These are phyloP conservation scores for Psilanteris sp. DNA, from an alignment of 1,140 invertebrate species.

Conservation along the genomic window DNA sequence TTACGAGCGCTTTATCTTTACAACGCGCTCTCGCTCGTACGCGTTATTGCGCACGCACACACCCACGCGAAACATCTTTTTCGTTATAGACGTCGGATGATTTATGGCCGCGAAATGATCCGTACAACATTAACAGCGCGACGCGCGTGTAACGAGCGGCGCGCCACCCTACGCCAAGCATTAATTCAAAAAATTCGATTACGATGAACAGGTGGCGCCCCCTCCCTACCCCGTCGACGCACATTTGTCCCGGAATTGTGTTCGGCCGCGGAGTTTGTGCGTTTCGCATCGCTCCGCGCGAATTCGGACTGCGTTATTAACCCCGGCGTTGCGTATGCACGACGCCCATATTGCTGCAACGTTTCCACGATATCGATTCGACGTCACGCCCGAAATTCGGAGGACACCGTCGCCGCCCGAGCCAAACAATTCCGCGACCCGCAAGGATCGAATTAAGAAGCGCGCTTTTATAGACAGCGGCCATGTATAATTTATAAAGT, in stretches of 20 bases:
- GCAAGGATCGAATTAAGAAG: constrained; percentile 10
- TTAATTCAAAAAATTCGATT: constrained; percentile 5
- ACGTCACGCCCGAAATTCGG: constrained; percentile 2
- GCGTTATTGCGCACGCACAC: too few relatives aligned
- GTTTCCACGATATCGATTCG: constrained; percentile 20
- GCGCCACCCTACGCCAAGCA: not conserved
- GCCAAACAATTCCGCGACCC: constrained; percentile 3
- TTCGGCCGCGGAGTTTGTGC: constrained; percentile 1
- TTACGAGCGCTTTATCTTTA: too few relatives aligned
- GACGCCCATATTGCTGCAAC: constrained; percentile 10
- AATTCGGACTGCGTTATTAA: constrained; percentile 12
- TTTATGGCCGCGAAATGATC: not conserved
- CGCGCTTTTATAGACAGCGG: constrained; percentile 19
- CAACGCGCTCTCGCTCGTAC: too few relatives aligned
- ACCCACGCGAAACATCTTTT: too few relatives aligned
- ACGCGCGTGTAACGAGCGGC: not conserved
- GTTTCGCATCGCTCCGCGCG: constrained; percentile 2
- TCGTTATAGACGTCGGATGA: not conserved
- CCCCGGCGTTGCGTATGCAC: constrained; percentile 1
- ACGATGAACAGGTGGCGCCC: not conserved
- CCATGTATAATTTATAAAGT: constrained; percentile 40
- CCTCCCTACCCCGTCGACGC: too few relatives aligned
- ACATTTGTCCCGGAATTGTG: constrained; percentile 2
- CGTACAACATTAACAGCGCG: not conserved
- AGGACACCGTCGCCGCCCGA: too few relatives aligned